These are phyloP conservation scores for Taeniopygia guttata DNA, from an alignment of 2,797 vertebrate genomes.

Conservation along the genomic window DNA sequence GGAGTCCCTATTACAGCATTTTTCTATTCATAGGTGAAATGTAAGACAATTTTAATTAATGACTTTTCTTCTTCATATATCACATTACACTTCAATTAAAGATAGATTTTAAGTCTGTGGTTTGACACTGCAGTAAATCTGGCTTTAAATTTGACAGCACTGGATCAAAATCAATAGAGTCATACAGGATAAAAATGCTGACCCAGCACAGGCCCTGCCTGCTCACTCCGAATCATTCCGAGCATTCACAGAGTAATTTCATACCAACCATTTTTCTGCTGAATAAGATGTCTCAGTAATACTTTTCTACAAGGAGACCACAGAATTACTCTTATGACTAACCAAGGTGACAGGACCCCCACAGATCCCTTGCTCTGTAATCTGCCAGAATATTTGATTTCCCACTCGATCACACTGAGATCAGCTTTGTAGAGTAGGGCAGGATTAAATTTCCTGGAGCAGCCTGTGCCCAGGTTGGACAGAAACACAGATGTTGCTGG, in stretches of 20 bases:
- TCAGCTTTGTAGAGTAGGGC: background rate
- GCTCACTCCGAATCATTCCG: background rate
- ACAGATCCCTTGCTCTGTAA: background rate
- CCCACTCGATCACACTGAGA: background rate
- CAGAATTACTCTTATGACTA: background rate
- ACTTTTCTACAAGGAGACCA: background rate
- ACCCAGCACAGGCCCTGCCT: background rate
- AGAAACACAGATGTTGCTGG: background rate
- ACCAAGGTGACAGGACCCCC: background rate
- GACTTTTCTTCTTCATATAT: background rate
- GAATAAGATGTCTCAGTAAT: background rate
- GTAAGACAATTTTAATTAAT: background rate
- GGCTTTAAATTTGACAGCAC: background rate
- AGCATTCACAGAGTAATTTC: background rate
- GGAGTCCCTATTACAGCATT: background rate
- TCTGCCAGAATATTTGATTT: background rate
- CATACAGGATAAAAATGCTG: background rate
- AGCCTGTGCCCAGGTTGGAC: background rate
- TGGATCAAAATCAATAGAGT: slow-evolving; percentile 22
- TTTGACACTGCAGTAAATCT: slow-evolving; percentile 10
- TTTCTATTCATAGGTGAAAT: background rate
- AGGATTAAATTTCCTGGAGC: background rate
- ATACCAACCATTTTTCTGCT: background rate
- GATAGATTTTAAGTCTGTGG: slow-evolving; percentile 12
- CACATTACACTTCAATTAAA: background rate